These are phyloP conservation scores for Ceratitis capitata DNA, from an alignment of 1,140 invertebrate species.

Conservation along the genomic window DNA sequence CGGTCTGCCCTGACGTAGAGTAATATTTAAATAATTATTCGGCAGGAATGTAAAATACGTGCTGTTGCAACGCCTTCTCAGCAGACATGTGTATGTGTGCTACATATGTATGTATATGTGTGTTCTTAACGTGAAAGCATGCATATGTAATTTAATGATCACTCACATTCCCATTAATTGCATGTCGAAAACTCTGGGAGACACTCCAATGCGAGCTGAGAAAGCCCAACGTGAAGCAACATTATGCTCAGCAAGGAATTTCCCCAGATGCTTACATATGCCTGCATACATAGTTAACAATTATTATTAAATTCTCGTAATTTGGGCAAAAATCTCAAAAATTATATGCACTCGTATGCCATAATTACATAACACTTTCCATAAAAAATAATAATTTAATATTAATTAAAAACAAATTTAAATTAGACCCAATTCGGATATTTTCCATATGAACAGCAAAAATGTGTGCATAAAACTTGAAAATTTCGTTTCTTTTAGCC, in stretches of 20 bases:
- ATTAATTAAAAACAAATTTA: too few species aligned
- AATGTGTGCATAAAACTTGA: too few species aligned
- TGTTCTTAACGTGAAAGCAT: neutral
- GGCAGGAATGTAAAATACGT: neutral
- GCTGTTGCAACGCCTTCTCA: neutral
- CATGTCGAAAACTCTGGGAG: neutral
- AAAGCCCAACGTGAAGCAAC: neutral
- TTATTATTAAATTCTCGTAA: too few species aligned
- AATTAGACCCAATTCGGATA: too few species aligned
- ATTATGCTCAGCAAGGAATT: neutral
- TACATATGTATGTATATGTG: neutral
- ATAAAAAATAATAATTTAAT: too few species aligned
- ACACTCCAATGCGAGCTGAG: neutral
- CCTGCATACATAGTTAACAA: too few species aligned
- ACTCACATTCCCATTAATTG: neutral
- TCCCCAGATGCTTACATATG: too few species aligned
- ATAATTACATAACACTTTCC: too few species aligned
- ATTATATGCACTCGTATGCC: too few species aligned
- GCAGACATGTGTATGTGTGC: neutral
- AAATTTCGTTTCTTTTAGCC: too few species aligned
- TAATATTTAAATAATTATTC: conserved; percentile 34
- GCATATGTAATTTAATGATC: conserved; percentile 15
- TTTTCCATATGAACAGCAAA: too few species aligned
- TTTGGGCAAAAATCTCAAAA: too few species aligned
- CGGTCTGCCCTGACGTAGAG: neutral